These are phyloP conservation scores for Oceanites oceanicus DNA, from an alignment of 2,113 vertebrate genomes.

Conservation along the genomic window DNA sequence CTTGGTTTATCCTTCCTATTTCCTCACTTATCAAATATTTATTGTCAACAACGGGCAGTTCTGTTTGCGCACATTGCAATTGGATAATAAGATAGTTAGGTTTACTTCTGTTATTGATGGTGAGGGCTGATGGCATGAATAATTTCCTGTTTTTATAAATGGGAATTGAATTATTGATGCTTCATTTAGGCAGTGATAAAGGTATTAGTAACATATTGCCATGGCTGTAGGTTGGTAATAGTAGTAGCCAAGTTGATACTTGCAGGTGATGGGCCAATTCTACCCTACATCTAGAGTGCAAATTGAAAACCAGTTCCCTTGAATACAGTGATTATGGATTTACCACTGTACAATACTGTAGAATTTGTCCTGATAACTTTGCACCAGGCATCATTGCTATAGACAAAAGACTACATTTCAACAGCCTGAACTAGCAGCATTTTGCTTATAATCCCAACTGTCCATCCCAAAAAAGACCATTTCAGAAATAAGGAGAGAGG, in stretches of 20 bases:
- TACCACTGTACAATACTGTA: background rate
- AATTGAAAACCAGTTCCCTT: background rate
- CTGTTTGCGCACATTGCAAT: slow-evolving; percentile 79
- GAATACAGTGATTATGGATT: background rate
- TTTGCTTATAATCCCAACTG: background rate
- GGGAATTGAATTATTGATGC: slow-evolving; percentile 82
- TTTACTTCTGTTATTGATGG: slow-evolving; percentile 76
- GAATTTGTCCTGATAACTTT: background rate
- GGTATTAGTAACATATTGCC: slow-evolving; percentile 55
- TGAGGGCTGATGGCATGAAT: slow-evolving; percentile 76
- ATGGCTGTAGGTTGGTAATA: background rate
- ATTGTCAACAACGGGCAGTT: slow-evolving; percentile 80
- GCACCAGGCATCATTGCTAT: background rate
- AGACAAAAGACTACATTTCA: background rate
- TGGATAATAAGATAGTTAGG: slow-evolving; percentile 79
- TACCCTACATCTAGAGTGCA: background rate
- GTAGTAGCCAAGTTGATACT: background rate
- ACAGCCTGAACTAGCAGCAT: background rate
- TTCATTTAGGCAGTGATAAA: slow-evolving; percentile 75
- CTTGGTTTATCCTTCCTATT: slow-evolving; percentile 77
- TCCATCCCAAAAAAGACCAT: fast-evolving
- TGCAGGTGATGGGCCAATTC: background rate
- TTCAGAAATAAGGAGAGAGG: background rate
- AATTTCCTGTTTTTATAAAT: slow-evolving; percentile 79
- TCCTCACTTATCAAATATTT: slow-evolving; percentile 79